Evolutionary conservation across 2,797 vertebrate species (phyloP).

Genomic region (Catharus ustulatus): DNA sequence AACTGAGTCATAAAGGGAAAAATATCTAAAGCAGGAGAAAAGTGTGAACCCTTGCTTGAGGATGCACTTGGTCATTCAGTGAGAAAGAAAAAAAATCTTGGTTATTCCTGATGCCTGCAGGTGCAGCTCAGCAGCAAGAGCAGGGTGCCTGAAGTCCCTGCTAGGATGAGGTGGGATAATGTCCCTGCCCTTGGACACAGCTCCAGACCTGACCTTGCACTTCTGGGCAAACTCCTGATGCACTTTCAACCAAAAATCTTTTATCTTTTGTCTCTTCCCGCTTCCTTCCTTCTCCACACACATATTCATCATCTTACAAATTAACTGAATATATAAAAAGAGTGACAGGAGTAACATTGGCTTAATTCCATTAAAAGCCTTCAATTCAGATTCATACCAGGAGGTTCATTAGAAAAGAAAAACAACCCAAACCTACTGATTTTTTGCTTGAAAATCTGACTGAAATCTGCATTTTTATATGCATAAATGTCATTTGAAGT

Average conservation of each 20-base stretch:
- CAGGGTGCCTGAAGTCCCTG: background rate
- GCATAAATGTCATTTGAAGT: background rate
- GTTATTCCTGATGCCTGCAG: background rate
- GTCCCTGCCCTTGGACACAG: background rate
- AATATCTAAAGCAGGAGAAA: constrained; percentile 29
- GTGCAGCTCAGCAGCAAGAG: background rate
- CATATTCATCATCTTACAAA: background rate
- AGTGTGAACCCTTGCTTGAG: constrained; percentile 15
- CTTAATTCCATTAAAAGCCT: background rate
- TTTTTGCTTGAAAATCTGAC: background rate
- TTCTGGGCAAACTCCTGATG: background rate
- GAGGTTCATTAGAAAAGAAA: background rate
- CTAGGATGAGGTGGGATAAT: accelerated
- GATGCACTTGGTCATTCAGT: constrained; percentile 50
- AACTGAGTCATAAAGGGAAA: constrained; percentile 51
- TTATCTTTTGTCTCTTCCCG: background rate
- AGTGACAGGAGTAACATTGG: background rate
- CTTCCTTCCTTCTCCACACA: background rate
- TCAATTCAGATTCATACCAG: background rate
- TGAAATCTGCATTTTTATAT: background rate
- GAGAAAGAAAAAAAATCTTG: background rate
- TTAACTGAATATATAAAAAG: background rate
- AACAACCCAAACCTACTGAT: accelerated
- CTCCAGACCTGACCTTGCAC: background rate
- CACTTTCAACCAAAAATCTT: background rate